Base-by-base conservation (phyloP, 1,140 invertebrate species). In the Dreissena rostriformis region DNA sequence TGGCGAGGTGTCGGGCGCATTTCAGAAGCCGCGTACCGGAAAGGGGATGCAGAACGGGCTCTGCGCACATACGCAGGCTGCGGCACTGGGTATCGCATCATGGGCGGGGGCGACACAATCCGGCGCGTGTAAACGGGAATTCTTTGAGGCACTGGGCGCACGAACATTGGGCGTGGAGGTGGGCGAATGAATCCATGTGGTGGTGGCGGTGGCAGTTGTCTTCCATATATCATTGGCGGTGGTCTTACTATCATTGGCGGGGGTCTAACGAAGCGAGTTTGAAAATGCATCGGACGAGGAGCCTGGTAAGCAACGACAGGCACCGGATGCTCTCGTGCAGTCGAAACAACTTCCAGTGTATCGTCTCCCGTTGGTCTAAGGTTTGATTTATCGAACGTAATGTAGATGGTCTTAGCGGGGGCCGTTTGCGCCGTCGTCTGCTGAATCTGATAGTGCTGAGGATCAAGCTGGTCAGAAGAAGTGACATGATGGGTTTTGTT, bases 351-450 rank as follows among this genome's bases (percentile, higher is more conserved):
- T 29, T 81, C 28, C 15, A 81, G 17, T 26, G 29, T 73, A 15
- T 73, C 39, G 8, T 81, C 79, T 24, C 71, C 79, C 73, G 39
- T 72, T 12, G 53, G 10, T n/a, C 55, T 39, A 12, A 81, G 49
- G 22, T 81, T 81, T 0, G 67, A 61, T 52, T 81, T 81, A 26
- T 81, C 79, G 29, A 81, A 81, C 17, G 55, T 24, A 29, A 81
- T 73, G 52, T 81, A 81, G 19, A 81, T 81, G 17, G 70, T 73
- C 26, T 73, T 24, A 1, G 68, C 29, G 0, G 68, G 55, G 10
- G 19, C 19, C 26, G 22, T 1, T 10, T 24, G 65, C 1, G 6
- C 57, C 49, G 24, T 14, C n/a, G 79, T 19, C n/a, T 55, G 53
- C 49, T 81, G 26, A 51, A 81, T 73, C 39, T 72, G 53, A 29